phyloP scores from a whole-genome alignment of 2,888 invertebrate genomes.

The Ormia ochracea region DNA sequence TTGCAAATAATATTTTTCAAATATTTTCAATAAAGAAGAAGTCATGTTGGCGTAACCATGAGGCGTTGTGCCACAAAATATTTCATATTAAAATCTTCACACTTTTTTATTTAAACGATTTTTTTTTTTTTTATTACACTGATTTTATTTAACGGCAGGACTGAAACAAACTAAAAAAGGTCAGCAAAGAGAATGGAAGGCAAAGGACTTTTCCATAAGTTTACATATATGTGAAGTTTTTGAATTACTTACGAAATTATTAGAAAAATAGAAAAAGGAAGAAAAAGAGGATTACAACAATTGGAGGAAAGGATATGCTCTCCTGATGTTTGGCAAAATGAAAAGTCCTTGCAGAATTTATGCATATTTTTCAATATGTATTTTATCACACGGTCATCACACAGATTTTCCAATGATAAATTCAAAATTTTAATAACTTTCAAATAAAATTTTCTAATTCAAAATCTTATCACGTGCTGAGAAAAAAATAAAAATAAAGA shows the following conservation, averaged over 20 bases:
- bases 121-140: slow-evolving; percentile 57
- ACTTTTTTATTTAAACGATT: too few species aligned
- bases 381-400: background rate
- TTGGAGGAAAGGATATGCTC: background rate
- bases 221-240: slow-evolving; percentile 44
- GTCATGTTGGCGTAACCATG: too few species aligned
- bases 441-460: too few species aligned
- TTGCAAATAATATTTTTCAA: too few species aligned
- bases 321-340: slow-evolving; percentile 30
- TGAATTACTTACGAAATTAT: background rate
- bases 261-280: background rate
- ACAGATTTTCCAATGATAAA: background rate
- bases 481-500: too few species aligned
- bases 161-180: background rate
- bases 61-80: too few species aligned
- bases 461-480: too few species aligned
- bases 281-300: background rate
- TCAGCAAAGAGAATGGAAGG: background rate
- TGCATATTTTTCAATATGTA: slow-evolving; percentile 36
- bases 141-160: slow-evolving; percentile 29
- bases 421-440: background rate
- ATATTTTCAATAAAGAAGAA: too few species aligned
- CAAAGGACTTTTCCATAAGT: slow-evolving; percentile 40
- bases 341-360: slow-evolving; percentile 38
- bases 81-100: too few species aligned